These are phyloP conservation scores for Ptilodon capucinus DNA, from an alignment of 2,888 invertebrate species.

Conservation along the genomic window DNA sequence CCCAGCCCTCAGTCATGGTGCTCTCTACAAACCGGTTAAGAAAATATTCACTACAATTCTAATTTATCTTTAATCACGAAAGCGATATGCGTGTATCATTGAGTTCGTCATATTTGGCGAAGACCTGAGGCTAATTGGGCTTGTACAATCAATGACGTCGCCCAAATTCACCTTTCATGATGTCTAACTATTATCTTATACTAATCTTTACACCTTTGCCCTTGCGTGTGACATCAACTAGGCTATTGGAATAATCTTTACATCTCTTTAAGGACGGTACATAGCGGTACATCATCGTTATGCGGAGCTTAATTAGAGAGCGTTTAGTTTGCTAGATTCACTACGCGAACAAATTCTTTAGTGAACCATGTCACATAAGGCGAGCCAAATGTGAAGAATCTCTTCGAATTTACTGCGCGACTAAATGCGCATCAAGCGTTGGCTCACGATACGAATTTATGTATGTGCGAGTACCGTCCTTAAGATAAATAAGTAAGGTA, in stretches of 20 bases:
- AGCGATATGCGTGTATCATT: conserved; percentile 24
- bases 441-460: too few relatives aligned
- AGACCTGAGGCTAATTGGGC: background rate
- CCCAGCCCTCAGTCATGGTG: conserved; percentile 62
- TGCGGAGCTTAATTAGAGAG: too few relatives aligned
- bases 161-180: background rate
- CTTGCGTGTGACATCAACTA: background rate
- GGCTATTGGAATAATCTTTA: background rate
- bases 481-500: background rate
- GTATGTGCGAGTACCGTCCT: too few relatives aligned
- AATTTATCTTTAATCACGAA: conserved; percentile 42
- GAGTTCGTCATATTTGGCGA: conserved; percentile 11
- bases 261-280: background rate
- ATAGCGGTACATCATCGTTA: too few relatives aligned
- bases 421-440: too few relatives aligned
- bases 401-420: too few relatives aligned
- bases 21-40: conserved; percentile 38
- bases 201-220: background rate
- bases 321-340: too few relatives aligned
- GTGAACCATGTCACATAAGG: too few relatives aligned
- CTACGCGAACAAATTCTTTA: too few relatives aligned
- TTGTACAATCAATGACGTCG: background rate
- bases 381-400: too few relatives aligned
- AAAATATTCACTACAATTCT: conserved; percentile 47
- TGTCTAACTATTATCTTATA: background rate